phyloP scores from a whole-genome alignment of 2,797 vertebrate species.

The Tympanoctomys barrerae region DNA sequence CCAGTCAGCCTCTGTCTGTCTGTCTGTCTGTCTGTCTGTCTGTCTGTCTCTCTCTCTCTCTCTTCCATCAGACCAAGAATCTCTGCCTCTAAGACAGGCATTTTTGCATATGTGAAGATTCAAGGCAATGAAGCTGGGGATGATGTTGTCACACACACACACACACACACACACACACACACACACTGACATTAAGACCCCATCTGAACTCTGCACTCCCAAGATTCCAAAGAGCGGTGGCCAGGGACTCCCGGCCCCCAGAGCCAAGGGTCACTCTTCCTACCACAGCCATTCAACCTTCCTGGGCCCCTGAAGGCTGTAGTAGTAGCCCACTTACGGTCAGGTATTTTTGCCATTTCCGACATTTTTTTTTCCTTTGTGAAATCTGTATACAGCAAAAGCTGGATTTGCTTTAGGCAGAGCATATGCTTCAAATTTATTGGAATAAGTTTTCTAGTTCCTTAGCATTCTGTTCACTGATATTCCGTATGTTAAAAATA shows the following conservation, averaged over 20 bases:
- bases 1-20: background rate
- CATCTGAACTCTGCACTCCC: background rate
- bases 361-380: conserved; percentile 76
- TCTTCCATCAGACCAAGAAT: background rate
- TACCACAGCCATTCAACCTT: background rate
- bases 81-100: background rate
- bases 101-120: background rate
- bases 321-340: conserved; percentile 57
- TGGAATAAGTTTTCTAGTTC: conserved; percentile 82
- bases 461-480: conserved; percentile 85
- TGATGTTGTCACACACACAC: background rate
- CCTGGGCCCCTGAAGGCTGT: conserved; percentile 14
- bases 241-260: background rate
- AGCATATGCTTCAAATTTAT: conserved; percentile 84
- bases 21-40: too few relatives aligned
- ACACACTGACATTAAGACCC: background rate
- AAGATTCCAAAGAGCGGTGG: background rate
- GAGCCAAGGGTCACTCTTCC: background rate
- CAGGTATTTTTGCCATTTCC: conserved; percentile 74
- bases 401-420: conserved; percentile 81
- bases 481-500: conserved; percentile 84
- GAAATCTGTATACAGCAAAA: conserved; percentile 87
- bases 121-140: background rate
- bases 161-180: background rate
- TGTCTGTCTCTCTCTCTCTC: too few relatives aligned